Evolutionary conservation across 2,113 vertebrate species (phyloP).

Genomic region (Microcebus ravelobensis): DNA sequence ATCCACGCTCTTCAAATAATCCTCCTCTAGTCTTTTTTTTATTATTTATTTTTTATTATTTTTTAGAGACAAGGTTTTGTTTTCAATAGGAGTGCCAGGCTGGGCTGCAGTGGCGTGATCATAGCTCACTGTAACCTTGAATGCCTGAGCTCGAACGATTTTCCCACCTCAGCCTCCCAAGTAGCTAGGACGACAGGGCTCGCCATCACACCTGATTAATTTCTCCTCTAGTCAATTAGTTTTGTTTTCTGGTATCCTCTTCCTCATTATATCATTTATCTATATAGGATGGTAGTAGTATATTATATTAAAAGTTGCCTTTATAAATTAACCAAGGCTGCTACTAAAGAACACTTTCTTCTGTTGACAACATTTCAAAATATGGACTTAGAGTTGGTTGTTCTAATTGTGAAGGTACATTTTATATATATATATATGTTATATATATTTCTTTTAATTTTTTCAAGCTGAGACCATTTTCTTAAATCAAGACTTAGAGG

Average conservation of each 20-base stretch:
- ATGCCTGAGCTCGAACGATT: too few species aligned
- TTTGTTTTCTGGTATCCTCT: background rate
- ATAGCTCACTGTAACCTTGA: too few species aligned
- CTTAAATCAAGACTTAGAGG: constrained; percentile 90
- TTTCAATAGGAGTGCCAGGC: too few species aligned
- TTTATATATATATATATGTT: background rate
- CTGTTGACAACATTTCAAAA: background rate
- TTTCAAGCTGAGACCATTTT: constrained; percentile 94
- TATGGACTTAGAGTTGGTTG: background rate
- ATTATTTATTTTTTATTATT: too few species aligned
- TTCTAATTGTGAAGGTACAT: background rate
- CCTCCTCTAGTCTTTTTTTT: background rate
- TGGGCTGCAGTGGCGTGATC: too few species aligned
- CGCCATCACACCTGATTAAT: too few species aligned
- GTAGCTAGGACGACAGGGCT: too few species aligned
- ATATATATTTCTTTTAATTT: constrained; percentile 45
- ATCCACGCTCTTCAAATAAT: background rate
- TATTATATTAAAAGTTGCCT: background rate
- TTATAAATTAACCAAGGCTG: background rate
- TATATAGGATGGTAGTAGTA: background rate
- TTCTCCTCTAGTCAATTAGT: background rate
- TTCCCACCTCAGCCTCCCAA: too few species aligned
- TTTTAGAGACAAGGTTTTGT: too few species aligned
- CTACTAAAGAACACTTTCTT: background rate
- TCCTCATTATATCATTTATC: background rate